These are phyloP conservation scores for Corvus cornix DNA, from an alignment of 2,113 vertebrate genomes.

Conservation along the genomic window DNA sequence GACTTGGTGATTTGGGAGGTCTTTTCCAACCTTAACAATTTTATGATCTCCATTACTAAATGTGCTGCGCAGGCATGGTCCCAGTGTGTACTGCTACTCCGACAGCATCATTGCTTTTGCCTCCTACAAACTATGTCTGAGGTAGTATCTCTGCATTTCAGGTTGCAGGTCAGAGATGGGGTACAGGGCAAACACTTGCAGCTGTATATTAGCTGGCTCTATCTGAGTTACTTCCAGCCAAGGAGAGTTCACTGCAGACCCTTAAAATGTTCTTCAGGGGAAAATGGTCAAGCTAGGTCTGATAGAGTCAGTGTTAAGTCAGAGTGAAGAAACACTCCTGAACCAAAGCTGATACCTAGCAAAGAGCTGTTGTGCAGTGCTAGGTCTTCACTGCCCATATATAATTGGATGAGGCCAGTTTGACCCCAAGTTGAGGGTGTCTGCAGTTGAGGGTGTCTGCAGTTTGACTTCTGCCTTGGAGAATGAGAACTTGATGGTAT, in stretches of 20 bases:
- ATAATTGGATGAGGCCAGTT: not conserved
- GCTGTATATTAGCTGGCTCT: not conserved
- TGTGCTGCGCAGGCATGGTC: not conserved
- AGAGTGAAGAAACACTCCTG: not conserved
- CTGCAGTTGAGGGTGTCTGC: not conserved
- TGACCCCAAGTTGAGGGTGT: not conserved
- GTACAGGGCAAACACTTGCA: not conserved
- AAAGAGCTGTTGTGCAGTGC: not conserved
- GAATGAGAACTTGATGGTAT: not conserved
- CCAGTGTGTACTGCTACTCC: not conserved
- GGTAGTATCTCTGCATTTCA: not conserved
- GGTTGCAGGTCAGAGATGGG: not conserved
- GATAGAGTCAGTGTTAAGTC: not conserved
- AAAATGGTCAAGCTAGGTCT: not conserved
- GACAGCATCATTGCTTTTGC: not conserved
- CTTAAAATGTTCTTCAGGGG: not conserved
- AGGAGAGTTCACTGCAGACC: not conserved
- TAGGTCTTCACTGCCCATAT: not conserved
- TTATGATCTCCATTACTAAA: not conserved
- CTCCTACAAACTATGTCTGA: not conserved
- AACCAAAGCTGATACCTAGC: not conserved
- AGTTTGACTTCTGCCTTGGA: not conserved
- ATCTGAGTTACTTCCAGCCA: not conserved
- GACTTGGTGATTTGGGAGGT: not conserved
- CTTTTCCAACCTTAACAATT: not conserved